Base-by-base conservation (phyloP, 2,888 invertebrate species). In the Alsophila aescularia region DNA sequence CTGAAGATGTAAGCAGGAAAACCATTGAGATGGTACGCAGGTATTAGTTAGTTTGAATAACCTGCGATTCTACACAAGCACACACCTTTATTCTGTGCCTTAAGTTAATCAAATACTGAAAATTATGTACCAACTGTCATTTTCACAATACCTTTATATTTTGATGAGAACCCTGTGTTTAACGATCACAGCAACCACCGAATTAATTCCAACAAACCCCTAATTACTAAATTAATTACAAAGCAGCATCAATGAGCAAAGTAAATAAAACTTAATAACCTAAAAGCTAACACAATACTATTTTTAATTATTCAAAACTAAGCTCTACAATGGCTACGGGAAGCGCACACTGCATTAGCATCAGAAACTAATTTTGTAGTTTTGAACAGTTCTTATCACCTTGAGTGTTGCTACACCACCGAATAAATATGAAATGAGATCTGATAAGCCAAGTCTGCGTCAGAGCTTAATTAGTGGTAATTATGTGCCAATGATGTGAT, bases 331-430 rank as follows among this genome's bases (percentile, higher is more conserved):
- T 45, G 37, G 21, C 12, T 49, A 35, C 60, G 57, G 58, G 53
- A 60, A 56, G 53, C 55, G 15, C 34, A n/a, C 40, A 31, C 29
- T 39, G 36, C 13, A 66, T 67, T 67, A 64, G 49, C 64, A 67
- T 64, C 35, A 57, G 51, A 60, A 64, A 50, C 54, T 58, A 64
- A 66, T 67, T 64, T 45, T 36, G 29, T 35, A 10, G 48, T 54
- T 45, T n/a, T 42, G 36, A 64, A 59, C 56, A 39, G 37, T 53
- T 53, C 36, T 51, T 57, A 66, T 60, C 58, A 56, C 70, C 70
- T 72, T 70, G 70, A 53, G 49, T 55, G 62, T 71, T 69, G 66
- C 68, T 49, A 60, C 68, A 71, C 59, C 68, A 71, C 59, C 59
- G 51, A 61, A 59, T 65, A 52, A 64, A 58, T 60, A 60, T 59